Evolutionary conservation across 2,797 vertebrate species (phyloP), one percentile per base, ranked within the genome.

Genomic region (Dendrocincla fuliginosa): DNA sequence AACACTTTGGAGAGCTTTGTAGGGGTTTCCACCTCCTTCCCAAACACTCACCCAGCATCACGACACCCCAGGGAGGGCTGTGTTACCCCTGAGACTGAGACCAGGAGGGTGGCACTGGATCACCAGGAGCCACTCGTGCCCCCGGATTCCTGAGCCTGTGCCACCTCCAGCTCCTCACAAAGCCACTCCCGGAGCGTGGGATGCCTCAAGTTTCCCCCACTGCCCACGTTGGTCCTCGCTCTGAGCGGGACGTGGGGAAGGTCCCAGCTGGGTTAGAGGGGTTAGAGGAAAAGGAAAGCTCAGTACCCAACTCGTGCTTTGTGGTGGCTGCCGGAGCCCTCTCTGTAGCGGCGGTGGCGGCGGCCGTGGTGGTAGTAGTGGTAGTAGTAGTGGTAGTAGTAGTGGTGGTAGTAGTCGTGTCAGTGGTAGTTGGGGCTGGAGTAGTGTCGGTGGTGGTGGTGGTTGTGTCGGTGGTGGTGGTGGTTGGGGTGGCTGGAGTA

Each of bases 231-330:
- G 68, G 44, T 5, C 61, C 80, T 65, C 1, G 20, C 44, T n/a
- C 56, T 8, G 61, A 65, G 55, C 39, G 19, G 35, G 60, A 22
- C 1, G 35, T 0, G 6, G 37, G 83, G 44, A 35, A 49, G 57
- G 57, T 64, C 10, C 5, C 53, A 2, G 46, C 16, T 14, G 30
- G 75, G 74, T 82, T 76, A 75, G 67, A n/a, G 30, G 68, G 86
- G 73, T 87, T 73, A 95, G 90, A 96, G 93, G 92, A 92, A 61
- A 92, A 96, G 91, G 79, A 96, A 96, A 97, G 95, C 33, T 73
- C 96, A 97, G 94, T 98, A 98, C 98, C 98, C 88, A 98, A 91
- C 95, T 98, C 97, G 85, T 95, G 98, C 81, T 95, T 97, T 70
- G 96, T 96, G 95, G 97, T 96, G 96, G 97, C 96, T 89, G 92